Evolutionary conservation across 2,888 invertebrate genomes (phyloP), one percentile per base, ranked within the genome.

Genomic region (Brenthis ino): DNA sequence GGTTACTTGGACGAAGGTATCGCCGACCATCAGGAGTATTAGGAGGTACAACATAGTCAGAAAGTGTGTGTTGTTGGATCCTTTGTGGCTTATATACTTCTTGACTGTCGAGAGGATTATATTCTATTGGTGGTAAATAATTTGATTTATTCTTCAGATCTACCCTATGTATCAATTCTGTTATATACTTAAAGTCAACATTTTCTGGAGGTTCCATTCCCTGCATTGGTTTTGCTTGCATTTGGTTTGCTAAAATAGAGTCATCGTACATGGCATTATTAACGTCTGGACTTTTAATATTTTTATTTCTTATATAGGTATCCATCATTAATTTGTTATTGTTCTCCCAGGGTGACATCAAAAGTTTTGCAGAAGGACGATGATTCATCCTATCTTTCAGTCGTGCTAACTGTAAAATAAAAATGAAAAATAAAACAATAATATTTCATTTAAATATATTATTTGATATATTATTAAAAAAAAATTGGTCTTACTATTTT

Each of bases 161-260:
- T 13, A 79, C 77, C 78, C 79, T 84, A 65, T 91, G 91, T 71
- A 92, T 91, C 54, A 91, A 80, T 72, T 92, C 83, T 43, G 89
- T 81, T 68, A 92, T 78, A 74, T 91, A 91, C 76, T 87, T 91
- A 67, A 91, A 91, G 73, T 88, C 84, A 6, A 88, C 85, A 54
- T 75, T 75, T 56, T 86, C 84, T 33, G 76, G 55, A 6, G 70
- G 57, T 5, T 20, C 54, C 16, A 68, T 63, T 16, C 77, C 75
- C 58, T 71, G 67, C 48, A 75, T 51, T 14, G 67, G 60, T 43
- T 68, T 69, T 57, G 67, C 55, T 33, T 73, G 68, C 24, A 72
- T 72, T 56, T 74, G 68, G 13, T 74, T 72, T 63, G 67, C 72
- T n/a, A 70, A 60, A 16, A 64, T 67, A 14, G 70, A 55, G 37